Conservation (phyloP, 2,113 vertebrate genomes). For the Arothron firmamentum region DNA sequence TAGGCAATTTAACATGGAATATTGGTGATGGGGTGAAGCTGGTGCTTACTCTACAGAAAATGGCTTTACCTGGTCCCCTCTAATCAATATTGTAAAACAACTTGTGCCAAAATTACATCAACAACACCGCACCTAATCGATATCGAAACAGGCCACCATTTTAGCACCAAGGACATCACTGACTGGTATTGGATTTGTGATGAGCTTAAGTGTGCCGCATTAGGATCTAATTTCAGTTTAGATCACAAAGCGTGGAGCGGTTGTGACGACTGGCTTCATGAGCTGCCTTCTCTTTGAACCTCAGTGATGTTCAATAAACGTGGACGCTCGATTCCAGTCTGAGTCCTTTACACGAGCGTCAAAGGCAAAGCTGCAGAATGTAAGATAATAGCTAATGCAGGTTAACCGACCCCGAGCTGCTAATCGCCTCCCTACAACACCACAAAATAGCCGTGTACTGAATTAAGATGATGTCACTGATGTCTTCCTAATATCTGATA, state of each 20-base stretch:
- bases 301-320: not conserved
- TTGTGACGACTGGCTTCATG: slow-evolving; percentile 23
- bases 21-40: no score
- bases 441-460: no score
- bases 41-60: slow-evolving; percentile 41
- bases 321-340: no score
- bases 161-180: slow-evolving; percentile 71
- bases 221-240: slow-evolving; percentile 69
- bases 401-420: no score
- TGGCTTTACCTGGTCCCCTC: slow-evolving; percentile 33
- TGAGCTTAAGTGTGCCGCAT: slow-evolving; percentile 66
- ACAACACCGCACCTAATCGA: slow-evolving; percentile 54
- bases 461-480: no score
- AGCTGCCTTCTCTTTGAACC: slow-evolving; percentile 26
- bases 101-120: slow-evolving; percentile 57
- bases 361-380: no score
- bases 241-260: slow-evolving; percentile 48
- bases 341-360: no score
- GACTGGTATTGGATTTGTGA: slow-evolving; percentile 77
- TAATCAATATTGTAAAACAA: slow-evolving; percentile 72
- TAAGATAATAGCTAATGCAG: no score
- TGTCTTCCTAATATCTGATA: no score
- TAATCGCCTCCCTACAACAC: no score
- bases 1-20: no score
- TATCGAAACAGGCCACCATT: slow-evolving; percentile 64